phyloP scores from a whole-genome alignment of 2,113 vertebrate genomes.

The Macroglossus sobrinus region DNA sequence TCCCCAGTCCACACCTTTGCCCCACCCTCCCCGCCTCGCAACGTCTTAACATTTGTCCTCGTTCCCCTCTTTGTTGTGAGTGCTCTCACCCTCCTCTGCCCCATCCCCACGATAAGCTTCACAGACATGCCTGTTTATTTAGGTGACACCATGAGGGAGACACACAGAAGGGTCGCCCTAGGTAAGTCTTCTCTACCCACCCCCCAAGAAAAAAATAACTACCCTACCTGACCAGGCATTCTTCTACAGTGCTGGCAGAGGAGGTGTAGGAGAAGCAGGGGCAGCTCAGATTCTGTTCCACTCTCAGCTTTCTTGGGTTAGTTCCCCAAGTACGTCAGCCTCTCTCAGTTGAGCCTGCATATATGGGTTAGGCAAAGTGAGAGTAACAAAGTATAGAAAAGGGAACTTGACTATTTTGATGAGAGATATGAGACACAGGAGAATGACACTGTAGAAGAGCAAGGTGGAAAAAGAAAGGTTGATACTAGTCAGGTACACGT shows the following conservation, averaged over 20 bases:
- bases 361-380: neutral
- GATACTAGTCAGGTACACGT: neutral
- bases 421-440: too few species aligned
- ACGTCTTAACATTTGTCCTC: neutral
- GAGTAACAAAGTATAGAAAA: neutral
- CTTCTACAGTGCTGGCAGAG: neutral
- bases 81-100: neutral
- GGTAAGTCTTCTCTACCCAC: neutral
- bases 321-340: neutral
- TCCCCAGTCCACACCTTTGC: neutral
- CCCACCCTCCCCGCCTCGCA: neutral
- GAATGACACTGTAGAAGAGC: neutral
- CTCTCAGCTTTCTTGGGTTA: neutral
- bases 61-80: neutral
- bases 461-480: neutral
- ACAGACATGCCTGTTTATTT: neutral
- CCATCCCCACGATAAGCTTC: neutral
- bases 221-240: neutral
- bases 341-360: neutral
- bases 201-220: neutral
- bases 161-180: neutral
- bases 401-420: neutral
- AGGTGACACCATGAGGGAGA: neutral
- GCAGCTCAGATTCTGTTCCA: neutral
- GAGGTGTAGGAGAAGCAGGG: fast-evolving